Evolutionary conservation across 2,113 vertebrate genomes (phyloP).

Genomic region (Otus sunia): DNA sequence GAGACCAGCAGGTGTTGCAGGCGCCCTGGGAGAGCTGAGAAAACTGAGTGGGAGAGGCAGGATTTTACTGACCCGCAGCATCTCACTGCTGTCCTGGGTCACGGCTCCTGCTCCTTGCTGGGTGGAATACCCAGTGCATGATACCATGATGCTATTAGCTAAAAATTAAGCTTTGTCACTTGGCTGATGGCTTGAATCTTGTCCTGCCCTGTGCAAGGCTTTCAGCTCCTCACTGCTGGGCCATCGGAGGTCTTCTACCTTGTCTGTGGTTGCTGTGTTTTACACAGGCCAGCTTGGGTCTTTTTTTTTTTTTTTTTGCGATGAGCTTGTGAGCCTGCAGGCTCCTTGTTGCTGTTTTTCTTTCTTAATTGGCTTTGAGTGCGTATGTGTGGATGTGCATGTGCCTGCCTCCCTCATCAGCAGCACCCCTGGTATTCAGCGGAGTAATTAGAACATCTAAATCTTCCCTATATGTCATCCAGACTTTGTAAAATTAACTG

Average conservation of each 20-base stretch:
- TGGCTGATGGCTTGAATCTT: not conserved
- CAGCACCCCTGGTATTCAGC: constrained; percentile 46
- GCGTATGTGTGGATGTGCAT: not conserved
- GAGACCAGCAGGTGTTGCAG: accelerated
- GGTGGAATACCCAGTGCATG: accelerated
- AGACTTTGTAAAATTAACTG: not conserved
- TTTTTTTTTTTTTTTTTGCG: accelerated
- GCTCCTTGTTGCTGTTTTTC: constrained; percentile 26
- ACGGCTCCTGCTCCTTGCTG: not conserved
- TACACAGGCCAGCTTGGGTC: not conserved
- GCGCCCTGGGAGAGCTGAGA: not conserved
- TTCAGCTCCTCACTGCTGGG: not conserved
- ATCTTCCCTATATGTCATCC: constrained; percentile 38
- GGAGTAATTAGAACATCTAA: constrained; percentile 59
- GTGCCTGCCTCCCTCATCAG: constrained; percentile 57
- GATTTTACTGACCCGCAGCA: not conserved
- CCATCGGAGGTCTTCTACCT: not conserved
- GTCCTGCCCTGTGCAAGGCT: not conserved
- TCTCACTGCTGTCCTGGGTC: not conserved
- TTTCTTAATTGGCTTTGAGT: constrained; percentile 25
- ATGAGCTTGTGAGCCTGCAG: not conserved
- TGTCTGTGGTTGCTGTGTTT: not conserved
- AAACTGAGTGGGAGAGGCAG: not conserved
- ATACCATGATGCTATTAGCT: not conserved
- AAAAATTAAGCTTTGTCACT: not conserved